A percentile compares a stretch with the other conserved stretches of the same genome.
Evolutionary conservation across 2,888 invertebrate genomes (phyloP).

Genomic region (Druceiella hillmani): DNA sequence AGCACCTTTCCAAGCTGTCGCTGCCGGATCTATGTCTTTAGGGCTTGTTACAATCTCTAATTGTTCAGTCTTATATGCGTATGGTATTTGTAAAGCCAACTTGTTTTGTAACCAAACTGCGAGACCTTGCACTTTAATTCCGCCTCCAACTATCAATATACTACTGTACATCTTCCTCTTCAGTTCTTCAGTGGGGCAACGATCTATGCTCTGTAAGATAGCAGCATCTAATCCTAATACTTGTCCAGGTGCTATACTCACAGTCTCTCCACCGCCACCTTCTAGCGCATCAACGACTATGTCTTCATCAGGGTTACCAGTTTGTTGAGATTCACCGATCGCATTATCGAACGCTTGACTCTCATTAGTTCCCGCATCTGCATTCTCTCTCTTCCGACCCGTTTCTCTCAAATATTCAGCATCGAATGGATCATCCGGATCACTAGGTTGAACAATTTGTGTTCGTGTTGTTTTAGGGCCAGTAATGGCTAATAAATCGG

Average conservation of each 20-base stretch:
- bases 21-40: slow-evolving; percentile 87
- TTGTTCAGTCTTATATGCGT: slow-evolving; percentile 72
- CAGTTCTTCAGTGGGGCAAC: slow-evolving; percentile 81
- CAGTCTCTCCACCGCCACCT: slow-evolving; percentile 56
- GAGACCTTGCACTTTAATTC: slow-evolving; percentile 78
- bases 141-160: slow-evolving; percentile 87
- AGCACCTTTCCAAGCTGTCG: slow-evolving; percentile 93
- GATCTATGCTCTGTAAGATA: slow-evolving; percentile 85
- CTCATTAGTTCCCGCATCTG: slow-evolving; percentile 39
- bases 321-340: slow-evolving; percentile 45
- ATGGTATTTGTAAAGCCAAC: slow-evolving; percentile 77
- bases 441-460: slow-evolving; percentile 65
- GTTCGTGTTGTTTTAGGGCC: slow-evolving; percentile 68
- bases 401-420: slow-evolving; percentile 88
- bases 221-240: slow-evolving; percentile 87
- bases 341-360: slow-evolving; percentile 44
- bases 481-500: slow-evolving; percentile 82
- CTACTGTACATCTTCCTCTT: slow-evolving; percentile 93
- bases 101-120: slow-evolving; percentile 85
- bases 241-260: slow-evolving; percentile 69
- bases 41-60: slow-evolving; percentile 86
- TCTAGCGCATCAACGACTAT: slow-evolving; percentile 64
- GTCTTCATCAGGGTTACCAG: slow-evolving; percentile 59
- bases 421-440: slow-evolving; percentile 92
- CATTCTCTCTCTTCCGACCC: slow-evolving; percentile 54